Evolutionary conservation across 2,888 invertebrate genomes (phyloP).

Genomic region (Morinoia aosen): DNA sequence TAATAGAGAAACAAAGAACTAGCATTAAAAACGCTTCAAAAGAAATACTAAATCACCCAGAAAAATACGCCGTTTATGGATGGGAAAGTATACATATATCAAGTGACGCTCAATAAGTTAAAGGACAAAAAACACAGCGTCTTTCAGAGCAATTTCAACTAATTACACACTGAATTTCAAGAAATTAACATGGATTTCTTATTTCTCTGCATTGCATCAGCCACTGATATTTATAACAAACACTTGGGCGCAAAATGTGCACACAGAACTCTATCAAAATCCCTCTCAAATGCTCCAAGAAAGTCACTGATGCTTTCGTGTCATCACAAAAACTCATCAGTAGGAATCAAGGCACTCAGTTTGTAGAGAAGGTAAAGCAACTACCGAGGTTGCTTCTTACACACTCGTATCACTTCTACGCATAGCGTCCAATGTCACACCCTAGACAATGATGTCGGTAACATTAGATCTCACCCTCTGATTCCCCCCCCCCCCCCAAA

Average conservation of each 20-base stretch:
- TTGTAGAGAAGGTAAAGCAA: neutral
- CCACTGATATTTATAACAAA: neutral
- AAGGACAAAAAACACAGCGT: too few relatives aligned
- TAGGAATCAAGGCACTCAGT: neutral
- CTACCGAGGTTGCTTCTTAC: neutral
- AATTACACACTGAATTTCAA: too few relatives aligned
- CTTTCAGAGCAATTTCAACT: too few relatives aligned
- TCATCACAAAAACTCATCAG: neutral
- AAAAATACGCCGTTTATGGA: too few relatives aligned
- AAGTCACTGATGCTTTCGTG: neutral
- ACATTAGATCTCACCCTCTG: neutral
- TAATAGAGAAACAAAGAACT: too few relatives aligned
- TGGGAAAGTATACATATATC: too few relatives aligned
- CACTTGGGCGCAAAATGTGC: neutral
- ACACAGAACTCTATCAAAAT: neutral
- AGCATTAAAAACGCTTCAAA: too few relatives aligned
- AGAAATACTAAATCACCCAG: too few relatives aligned
- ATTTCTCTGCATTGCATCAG: too few relatives aligned
- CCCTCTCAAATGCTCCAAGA: neutral
- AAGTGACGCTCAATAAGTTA: too few relatives aligned
- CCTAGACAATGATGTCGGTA: neutral
- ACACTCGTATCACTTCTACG: neutral
- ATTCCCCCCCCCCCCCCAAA: too few relatives aligned
- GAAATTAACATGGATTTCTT: too few relatives aligned
- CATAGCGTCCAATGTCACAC: neutral